phyloP scores from a whole-genome alignment of 2,888 invertebrate species.

The Coelinius sp. region DNA sequence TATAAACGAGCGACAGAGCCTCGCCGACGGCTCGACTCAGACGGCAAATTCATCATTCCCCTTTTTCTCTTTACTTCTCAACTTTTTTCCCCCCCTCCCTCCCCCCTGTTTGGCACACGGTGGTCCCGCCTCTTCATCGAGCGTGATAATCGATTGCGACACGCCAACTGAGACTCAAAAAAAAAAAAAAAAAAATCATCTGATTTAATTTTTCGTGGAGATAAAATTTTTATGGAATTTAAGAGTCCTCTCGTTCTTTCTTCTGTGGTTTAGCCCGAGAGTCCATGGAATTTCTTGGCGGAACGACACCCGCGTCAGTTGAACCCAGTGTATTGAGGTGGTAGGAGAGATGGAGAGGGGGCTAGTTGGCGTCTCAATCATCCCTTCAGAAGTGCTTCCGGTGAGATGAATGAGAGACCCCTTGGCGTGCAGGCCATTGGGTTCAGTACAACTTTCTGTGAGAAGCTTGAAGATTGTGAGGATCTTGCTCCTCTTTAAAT shows the following conservation, averaged over 20 bases:
- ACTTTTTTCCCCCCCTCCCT: conserved; percentile 11
- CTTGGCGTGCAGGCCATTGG: conserved; percentile 37
- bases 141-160: conserved; percentile 50
- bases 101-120: conserved; percentile 39
- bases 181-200: conserved; percentile 39
- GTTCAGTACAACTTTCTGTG: conserved; percentile 12
- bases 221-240: conserved; percentile 39
- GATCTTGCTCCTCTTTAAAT: conserved; percentile 51
- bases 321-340: background rate
- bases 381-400: conserved; percentile 62
- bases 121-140: conserved; percentile 46
- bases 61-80: conserved; percentile 48
- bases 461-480: conserved; percentile 7
- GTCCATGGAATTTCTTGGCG: conserved; percentile 11
- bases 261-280: background rate
- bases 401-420: conserved; percentile 59
- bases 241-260: conserved; percentile 6
- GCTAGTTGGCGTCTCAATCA: conserved; percentile 57
- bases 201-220: conserved; percentile 44
- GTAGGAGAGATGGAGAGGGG: background rate
- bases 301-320: conserved; percentile 12
- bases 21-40: conserved; percentile 64
- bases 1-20: conserved; percentile 66
- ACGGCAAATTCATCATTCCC: conserved; percentile 65
- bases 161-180: conserved; percentile 35